These are phyloP conservation scores for Alloscopus bannaensis DNA, from an alignment of 2,888 invertebrate species.

Conservation along the genomic window DNA sequence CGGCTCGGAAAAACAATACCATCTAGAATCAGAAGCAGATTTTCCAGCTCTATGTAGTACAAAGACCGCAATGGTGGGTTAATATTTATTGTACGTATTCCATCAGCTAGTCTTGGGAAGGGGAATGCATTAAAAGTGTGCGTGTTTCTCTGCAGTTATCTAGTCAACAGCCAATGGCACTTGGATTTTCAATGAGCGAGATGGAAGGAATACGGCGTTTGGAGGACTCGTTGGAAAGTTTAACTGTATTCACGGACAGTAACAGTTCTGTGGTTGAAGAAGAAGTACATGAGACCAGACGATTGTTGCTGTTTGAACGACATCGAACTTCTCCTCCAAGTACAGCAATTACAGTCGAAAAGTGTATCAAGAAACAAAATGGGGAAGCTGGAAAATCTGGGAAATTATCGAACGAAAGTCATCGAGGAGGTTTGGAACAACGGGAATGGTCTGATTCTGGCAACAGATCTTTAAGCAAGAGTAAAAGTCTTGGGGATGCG, in stretches of 20 bases:
- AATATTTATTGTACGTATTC: background rate
- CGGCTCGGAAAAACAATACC: constrained; percentile 66
- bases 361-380: constrained; percentile 25
- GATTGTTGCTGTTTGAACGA: constrained; percentile 58
- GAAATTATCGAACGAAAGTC: constrained; percentile 2
- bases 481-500: constrained; percentile 59
- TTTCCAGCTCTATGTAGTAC: constrained; percentile 72
- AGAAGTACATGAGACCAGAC: constrained; percentile 51
- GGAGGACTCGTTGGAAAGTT: constrained; percentile 61
- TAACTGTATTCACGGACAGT: constrained; percentile 64
- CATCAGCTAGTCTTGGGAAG: too few species aligned
- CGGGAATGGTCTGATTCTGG: constrained; percentile 48
- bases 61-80: constrained; percentile 67
- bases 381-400: constrained; percentile 16
- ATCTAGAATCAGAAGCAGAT: constrained; percentile 72
- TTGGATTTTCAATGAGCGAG: constrained; percentile 58
- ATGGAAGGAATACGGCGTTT: constrained; percentile 48
- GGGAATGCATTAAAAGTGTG: too few species aligned
- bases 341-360: constrained; percentile 26
- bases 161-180: constrained; percentile 72
- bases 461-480: constrained; percentile 50
- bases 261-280: constrained; percentile 62
- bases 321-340: constrained; percentile 39
- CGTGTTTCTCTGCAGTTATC: constrained; percentile 62
- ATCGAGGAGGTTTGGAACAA: constrained; percentile 33